phyloP scores from a whole-genome alignment of 2,797 vertebrate species.

The Podarcis lilfordi region DNA sequence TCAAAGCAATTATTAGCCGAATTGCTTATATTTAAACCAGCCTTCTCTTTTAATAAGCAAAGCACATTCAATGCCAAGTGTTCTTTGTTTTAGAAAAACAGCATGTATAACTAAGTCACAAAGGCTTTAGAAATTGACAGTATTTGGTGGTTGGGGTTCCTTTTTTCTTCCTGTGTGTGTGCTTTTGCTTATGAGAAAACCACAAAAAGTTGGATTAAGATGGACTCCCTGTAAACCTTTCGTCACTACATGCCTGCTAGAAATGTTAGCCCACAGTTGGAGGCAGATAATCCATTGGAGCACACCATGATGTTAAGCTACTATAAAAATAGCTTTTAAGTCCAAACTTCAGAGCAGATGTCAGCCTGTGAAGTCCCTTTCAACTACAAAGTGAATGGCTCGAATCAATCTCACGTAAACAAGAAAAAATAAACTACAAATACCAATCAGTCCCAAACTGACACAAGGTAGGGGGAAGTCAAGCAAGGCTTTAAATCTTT shows the following conservation, averaged over 20 bases:
- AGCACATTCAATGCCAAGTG: background rate
- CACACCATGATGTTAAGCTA: background rate
- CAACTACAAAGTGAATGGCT: constrained; percentile 37
- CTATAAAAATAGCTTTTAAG: constrained; percentile 30
- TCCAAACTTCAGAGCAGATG: constrained; percentile 44
- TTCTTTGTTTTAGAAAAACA: background rate
- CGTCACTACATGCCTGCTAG: background rate
- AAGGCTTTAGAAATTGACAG: constrained; percentile 12
- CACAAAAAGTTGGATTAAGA: background rate
- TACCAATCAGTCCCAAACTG: background rate
- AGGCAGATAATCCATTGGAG: constrained; percentile 38
- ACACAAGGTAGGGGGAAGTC: background rate
- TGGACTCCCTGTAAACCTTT: background rate
- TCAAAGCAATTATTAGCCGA: background rate
- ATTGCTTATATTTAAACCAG: background rate
- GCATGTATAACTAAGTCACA: background rate
- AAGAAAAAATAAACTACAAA: constrained; percentile 46
- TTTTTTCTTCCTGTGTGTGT: background rate
- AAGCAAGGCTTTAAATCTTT: constrained; percentile 32
- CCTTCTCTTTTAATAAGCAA: constrained; percentile 14
- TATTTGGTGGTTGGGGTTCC: background rate
- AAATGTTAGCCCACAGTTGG: constrained; percentile 1
- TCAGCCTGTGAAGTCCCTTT: constrained; percentile 60
- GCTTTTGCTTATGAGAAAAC: constrained; percentile 19
- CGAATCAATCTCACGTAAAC: constrained; percentile 32